These are phyloP conservation scores for Heliocidaris erythrogramma DNA, from an alignment of 35 echinoderm and acorn worm species.

Conservation along the genomic window DNA sequence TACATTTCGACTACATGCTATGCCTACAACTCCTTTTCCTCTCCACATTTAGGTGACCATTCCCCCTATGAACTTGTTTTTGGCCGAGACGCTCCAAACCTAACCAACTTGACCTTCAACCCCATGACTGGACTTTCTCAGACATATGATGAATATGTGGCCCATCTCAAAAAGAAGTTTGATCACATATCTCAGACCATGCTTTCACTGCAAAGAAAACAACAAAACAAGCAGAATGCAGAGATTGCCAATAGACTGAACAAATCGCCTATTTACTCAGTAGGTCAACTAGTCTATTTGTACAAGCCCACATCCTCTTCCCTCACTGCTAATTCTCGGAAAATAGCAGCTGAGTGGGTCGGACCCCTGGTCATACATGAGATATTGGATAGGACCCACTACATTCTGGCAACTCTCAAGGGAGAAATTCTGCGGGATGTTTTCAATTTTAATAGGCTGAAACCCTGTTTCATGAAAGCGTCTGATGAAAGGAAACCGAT, in stretches of 20 bases:
- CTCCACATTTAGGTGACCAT: conserved; percentile 50
- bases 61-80: conserved; percentile 61
- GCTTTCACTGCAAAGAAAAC: conserved; percentile 56
- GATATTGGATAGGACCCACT: conserved; percentile 59
- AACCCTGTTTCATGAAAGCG: too few species aligned
- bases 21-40: conserved; percentile 63
- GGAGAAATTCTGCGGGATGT: too few species aligned
- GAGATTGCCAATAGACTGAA: conserved; percentile 39
- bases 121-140: conserved; percentile 30
- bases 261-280: too few species aligned
- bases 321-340: conserved; percentile 54
- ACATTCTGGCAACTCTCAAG: too few species aligned
- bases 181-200: conserved; percentile 54
- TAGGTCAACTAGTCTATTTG: too few species aligned
- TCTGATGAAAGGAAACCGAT: too few species aligned
- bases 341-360: conserved; percentile 61
- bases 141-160: conserved; percentile 56
- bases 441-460: too few species aligned
- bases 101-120: conserved; percentile 58
- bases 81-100: conserved; percentile 48
- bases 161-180: conserved; percentile 58
- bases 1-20: conserved; percentile 54
- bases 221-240: conserved; percentile 57
- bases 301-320: conserved; percentile 64
- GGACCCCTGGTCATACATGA: conserved; percentile 60